A percentile compares a stretch with the other conserved stretches of the same genome.
These are phyloP conservation scores for Nyctibius grandis DNA, from an alignment of 2,797 vertebrate genomes.

Conservation along the genomic window DNA sequence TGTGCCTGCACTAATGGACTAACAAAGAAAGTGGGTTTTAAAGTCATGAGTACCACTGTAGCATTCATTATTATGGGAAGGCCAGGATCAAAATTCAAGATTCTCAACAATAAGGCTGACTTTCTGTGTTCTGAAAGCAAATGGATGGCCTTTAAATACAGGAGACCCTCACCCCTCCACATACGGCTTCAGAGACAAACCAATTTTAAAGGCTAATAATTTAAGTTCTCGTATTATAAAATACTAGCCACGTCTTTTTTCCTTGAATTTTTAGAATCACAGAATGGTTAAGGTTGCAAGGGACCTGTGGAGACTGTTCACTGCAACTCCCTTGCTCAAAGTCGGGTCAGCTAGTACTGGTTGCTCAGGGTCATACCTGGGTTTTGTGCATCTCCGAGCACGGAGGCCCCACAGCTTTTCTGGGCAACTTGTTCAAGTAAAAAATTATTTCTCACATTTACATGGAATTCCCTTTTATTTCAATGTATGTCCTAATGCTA, in stretches of 20 bases:
- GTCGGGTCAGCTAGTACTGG: neutral
- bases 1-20: neutral
- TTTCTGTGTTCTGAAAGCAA: neutral
- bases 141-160: neutral
- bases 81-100: neutral
- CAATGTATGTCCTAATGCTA: neutral
- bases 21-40: neutral
- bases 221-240: neutral
- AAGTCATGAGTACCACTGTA: neutral
- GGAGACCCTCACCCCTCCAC: neutral
- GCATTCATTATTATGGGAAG: neutral
- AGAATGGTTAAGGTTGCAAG: neutral
- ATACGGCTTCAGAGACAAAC: neutral
- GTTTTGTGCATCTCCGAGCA: neutral
- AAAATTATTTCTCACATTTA: neutral
- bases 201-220: neutral
- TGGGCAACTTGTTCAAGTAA: neutral
- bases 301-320: neutral
- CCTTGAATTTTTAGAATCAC: neutral
- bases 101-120: neutral
- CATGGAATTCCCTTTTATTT: neutral
- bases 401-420: neutral
- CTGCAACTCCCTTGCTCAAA: accelerated
- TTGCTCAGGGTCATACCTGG: accelerated
- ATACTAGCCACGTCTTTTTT: neutral